phyloP scores from a whole-genome alignment of 2,113 vertebrate species.

The Antidorcas marsupialis region DNA sequence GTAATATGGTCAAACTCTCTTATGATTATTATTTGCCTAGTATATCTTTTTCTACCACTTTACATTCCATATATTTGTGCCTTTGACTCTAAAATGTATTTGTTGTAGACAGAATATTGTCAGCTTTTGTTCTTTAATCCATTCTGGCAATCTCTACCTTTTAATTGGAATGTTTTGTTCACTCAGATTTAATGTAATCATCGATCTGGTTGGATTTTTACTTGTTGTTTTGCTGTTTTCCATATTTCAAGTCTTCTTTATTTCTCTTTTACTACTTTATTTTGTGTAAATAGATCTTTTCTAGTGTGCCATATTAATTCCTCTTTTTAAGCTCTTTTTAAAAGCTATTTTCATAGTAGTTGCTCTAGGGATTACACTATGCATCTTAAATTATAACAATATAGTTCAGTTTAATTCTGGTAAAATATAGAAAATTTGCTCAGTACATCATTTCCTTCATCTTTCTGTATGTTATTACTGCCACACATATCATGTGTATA shows the following conservation, averaged over 20 bases:
- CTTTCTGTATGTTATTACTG: background rate
- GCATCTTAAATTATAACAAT: background rate
- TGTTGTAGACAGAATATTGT: background rate
- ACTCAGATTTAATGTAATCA: background rate
- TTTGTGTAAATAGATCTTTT: background rate
- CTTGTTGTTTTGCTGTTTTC: conserved; percentile 1
- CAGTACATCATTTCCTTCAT: background rate
- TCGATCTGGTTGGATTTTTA: background rate
- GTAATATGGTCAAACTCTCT: background rate
- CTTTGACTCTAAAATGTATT: background rate
- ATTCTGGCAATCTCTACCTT: background rate
- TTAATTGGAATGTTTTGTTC: background rate
- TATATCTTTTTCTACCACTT: background rate
- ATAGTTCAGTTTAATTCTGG: background rate
- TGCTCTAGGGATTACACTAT: background rate
- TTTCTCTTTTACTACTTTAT: background rate
- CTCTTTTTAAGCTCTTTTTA: background rate
- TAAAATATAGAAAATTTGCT: background rate
- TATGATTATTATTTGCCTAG: background rate
- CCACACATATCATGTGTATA: background rate
- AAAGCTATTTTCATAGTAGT: background rate
- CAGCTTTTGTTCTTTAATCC: background rate
- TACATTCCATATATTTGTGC: background rate
- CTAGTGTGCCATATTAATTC: background rate
- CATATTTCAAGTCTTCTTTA: background rate